Evolutionary conservation across 2,888 invertebrate species (phyloP).

Genomic region (Girardia tigrina): DNA sequence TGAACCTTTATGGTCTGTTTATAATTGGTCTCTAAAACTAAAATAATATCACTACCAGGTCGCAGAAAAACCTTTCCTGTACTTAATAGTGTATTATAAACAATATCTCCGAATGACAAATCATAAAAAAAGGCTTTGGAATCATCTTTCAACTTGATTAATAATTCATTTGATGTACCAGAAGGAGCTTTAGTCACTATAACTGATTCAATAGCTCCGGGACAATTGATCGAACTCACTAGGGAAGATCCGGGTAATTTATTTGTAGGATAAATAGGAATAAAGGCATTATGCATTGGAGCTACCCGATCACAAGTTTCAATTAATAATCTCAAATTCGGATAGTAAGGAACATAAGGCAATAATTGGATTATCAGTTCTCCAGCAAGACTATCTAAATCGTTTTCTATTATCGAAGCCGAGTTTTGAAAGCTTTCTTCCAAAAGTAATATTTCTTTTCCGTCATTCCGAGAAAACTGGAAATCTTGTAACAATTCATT

Average conservation of each 20-base stretch:
- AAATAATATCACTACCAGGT: constrained; percentile 41
- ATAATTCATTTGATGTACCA: constrained; percentile 37
- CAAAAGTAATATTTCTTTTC: constrained; percentile 40
- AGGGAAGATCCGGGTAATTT: constrained; percentile 45
- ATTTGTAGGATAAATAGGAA: constrained; percentile 46
- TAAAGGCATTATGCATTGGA: constrained; percentile 42
- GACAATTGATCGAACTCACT: constrained; percentile 41
- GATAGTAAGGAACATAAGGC: constrained; percentile 43
- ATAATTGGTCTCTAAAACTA: constrained; percentile 44
- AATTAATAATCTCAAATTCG: constrained; percentile 44
- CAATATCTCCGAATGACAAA: constrained; percentile 42
- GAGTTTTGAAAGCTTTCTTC: constrained; percentile 44
- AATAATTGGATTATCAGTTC: constrained; percentile 47
- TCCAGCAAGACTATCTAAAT: constrained; percentile 44
- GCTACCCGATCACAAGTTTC: constrained; percentile 44
- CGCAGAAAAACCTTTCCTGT: constrained; percentile 44
- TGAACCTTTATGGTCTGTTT: constrained; percentile 44
- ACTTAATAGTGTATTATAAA: constrained; percentile 42
- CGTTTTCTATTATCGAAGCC: constrained; percentile 41
- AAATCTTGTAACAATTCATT: constrained; percentile 45
- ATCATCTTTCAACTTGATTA: constrained; percentile 42
- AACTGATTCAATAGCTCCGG: constrained; percentile 39
- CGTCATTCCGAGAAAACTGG: constrained; percentile 38
- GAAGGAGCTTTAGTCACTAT: constrained; percentile 40
- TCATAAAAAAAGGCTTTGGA: constrained; percentile 42